Percentiles rank a stretch among this genome's conserved stretches.
Evolutionary conservation across 2,888 invertebrate species (phyloP).

Genomic region (Mesorhabditis belari): DNA sequence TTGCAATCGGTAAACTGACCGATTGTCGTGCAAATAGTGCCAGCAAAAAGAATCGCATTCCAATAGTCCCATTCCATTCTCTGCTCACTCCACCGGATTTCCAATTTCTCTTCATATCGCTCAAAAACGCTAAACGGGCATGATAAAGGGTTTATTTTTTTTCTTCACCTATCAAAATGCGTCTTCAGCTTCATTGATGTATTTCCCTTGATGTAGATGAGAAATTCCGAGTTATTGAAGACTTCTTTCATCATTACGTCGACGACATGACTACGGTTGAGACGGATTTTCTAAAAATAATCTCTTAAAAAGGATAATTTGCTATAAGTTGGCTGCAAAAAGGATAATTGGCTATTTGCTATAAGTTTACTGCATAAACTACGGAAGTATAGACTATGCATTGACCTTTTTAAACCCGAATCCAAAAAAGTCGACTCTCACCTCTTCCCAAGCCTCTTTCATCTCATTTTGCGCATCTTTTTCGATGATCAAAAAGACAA

Average conservation of each 20-base stretch:
- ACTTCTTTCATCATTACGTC: constrained; percentile 27
- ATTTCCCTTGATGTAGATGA: constrained; percentile 33
- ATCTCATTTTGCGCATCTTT: constrained; percentile 25
- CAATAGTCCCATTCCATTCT: constrained; percentile 42
- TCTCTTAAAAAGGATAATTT: background rate
- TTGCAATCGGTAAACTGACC: background rate
- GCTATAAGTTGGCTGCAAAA: too few species aligned
- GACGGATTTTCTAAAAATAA: constrained; percentile 15
- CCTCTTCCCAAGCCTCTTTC: constrained; percentile 18
- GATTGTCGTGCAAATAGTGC: constrained; percentile 15
- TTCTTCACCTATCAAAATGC: background rate
- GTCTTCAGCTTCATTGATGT: constrained; percentile 15
- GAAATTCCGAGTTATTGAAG: constrained; percentile 35
- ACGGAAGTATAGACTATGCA: too few species aligned
- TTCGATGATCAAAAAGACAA: constrained; percentile 31
- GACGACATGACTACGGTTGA: constrained; percentile 22
- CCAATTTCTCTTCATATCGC: constrained; percentile 24
- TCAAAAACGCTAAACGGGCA: constrained; percentile 15
- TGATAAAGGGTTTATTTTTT: background rate
- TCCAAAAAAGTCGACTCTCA: background rate
- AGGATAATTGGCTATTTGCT: too few species aligned
- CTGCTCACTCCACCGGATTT: constrained; percentile 36
- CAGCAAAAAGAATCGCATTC: constrained; percentile 37
- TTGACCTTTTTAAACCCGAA: too few species aligned
- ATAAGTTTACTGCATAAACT: too few species aligned